Evolutionary conservation across 2,113 vertebrate species (phyloP), one percentile per base, ranked within the genome.

Genomic region (Mesembrinibis cayennensis): DNA sequence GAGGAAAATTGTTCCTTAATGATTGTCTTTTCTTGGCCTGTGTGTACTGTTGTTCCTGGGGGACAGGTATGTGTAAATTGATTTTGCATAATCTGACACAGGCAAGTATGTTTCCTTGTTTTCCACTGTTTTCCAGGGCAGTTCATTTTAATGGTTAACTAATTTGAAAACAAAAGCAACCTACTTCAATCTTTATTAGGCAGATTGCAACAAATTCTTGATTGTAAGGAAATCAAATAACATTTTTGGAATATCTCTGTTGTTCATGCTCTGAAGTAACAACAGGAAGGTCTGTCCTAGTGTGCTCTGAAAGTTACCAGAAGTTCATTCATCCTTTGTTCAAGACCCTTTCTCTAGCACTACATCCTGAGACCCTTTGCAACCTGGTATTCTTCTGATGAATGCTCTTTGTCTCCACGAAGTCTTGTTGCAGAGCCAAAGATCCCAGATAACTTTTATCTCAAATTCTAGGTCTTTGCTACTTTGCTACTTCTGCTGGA

Each of bases 1-100:
- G 71, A 76, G 42, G 74, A 66, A 87, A 86, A 90, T 85, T 61
- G 44, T 70, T 91, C 29, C 23, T 52, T 87, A 96, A 94, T 93
- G 45, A 82, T 40, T 82, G 45, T 65, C 49, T 93, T 93, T 85
- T 95, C 82, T 91, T 58, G 13, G 10, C 49, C 44, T 72, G 22
- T 69, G 83, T 62, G 30, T 87, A 23, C 78, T 45, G 30, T 82
- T 85, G 44, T 56, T 94, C 58, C 34, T 26, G 40, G 11, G 47
- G 19, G 26, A 84, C 3, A 58, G 26, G 52, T 79, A 29, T 21
- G 36, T 29, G n/a, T 71, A 71, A 82, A 76, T 56, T 59, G 40
- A 25, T 89, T 89, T 94, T 90, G 77, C 53, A 53, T 63, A 45
- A 55, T 82, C 42, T 49, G 38, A 69, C 59, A 59, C 32, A 82